Evolutionary conservation across 37 sponge, comb jelly and placozoan genomes (phyloP), one percentile per base, ranked within the genome.

Genomic region (Theonella swinhoei): DNA sequence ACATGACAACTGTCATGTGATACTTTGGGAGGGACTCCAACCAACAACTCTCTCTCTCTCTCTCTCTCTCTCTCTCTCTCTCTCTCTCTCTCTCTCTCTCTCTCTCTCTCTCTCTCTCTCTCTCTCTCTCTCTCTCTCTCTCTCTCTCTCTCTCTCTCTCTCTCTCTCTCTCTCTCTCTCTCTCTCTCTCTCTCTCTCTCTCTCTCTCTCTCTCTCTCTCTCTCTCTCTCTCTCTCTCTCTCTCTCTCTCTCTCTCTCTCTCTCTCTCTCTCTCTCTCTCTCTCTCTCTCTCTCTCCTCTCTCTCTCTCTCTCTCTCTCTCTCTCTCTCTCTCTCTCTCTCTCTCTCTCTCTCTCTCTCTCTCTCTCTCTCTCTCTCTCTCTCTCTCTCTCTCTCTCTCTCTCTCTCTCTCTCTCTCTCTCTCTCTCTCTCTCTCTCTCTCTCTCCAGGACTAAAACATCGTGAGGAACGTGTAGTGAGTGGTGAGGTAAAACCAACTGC

Each of bases 381-480:
- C n/a, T n/a, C n/a, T n/a, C n/a, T n/a, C n/a, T n/a, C n/a, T n/a
- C n/a, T n/a, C n/a, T n/a, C n/a, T n/a, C n/a, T n/a, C n/a, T n/a
- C n/a, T n/a, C n/a, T n/a, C n/a, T n/a, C 77, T 28, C 24, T 76
- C 60, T 43, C 77, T 28, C 60, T 43, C 72, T 33, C 39, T 33
- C 62, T 68, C 47, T 1, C 43, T 25, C 33, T 38, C 59, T 80
- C 29, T 34, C 69, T 43, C 19, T 76, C 59, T 68, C 25, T 66
- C 31, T 31, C 28, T 70, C 30, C 30, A 89, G 90, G 85, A 47
- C 38, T 89, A 68, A 89, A 89, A 62, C 67, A 78, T 26, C 73
- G 90, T 34, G 90, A 89, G 59, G 90, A 89, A 41, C 58, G 84
- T 20, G 79, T 83, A 34, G 33, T 83, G 2, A 37, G 80, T 68